These are phyloP conservation scores for Bothrops jararaca DNA, from an alignment of 2,113 vertebrate species.

Conservation along the genomic window DNA sequence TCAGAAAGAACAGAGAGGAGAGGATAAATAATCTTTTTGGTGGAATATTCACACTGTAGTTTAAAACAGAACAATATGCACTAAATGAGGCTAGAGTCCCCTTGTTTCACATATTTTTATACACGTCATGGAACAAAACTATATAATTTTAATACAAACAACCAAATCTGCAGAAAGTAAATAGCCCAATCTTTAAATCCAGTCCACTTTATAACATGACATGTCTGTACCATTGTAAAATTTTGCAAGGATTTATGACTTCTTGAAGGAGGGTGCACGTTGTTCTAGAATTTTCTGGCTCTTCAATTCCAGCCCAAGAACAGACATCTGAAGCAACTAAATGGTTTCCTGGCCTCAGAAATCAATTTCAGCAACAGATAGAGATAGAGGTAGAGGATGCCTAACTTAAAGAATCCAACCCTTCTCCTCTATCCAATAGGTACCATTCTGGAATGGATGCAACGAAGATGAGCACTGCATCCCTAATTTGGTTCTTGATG, in stretches of 20 bases:
- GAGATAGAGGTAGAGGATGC: not conserved
- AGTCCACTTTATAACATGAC: not conserved
- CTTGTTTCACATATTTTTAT: not conserved
- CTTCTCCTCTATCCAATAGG: conserved; percentile 63
- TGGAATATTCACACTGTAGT: not conserved
- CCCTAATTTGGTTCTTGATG: conserved; percentile 86
- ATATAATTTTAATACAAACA: not conserved
- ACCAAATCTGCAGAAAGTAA: not conserved
- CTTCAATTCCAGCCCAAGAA: not conserved
- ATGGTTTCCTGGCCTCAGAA: not conserved
- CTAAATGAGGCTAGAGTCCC: not conserved
- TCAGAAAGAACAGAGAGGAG: not conserved
- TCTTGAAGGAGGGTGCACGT: not conserved
- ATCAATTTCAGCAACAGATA: not conserved
- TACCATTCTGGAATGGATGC: conserved; percentile 98
- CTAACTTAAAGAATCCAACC: too few species aligned
- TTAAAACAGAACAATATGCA: not conserved
- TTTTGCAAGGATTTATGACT: not conserved
- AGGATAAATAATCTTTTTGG: not conserved
- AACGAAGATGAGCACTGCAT: conserved; percentile 92
- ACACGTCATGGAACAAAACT: not conserved
- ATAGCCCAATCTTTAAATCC: not conserved
- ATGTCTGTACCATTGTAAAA: not conserved
- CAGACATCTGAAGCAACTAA: not conserved
- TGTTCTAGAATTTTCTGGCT: not conserved